Evolutionary conservation across 2,888 invertebrate species (phyloP), one percentile per base, ranked within the genome.

Genomic region (Stenurella melanura): DNA sequence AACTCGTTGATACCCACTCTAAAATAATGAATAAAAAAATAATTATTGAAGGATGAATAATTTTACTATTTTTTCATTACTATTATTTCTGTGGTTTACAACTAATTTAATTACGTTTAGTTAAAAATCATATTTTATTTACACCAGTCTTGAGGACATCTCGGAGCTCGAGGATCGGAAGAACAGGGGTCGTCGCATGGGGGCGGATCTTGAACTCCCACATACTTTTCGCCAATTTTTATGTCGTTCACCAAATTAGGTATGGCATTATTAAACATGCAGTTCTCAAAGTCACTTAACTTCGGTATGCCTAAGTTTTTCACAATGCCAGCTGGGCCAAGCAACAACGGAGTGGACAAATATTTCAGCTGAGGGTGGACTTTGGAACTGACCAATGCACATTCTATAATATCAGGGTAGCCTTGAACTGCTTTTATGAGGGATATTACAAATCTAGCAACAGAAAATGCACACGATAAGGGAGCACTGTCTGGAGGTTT

Each of bases 381-480:
- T 21, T 84, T 84, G 5, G 88, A 88, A 54, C 82, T 83, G 12
- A 90, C 89, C 73, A 83, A 89, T 12, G 89, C 87, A 76, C 86
- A 87, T 81, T 89, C 89, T 4, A 88, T 77, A 6, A 90, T 82
- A 64, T 88, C 85, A 11, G 83, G 74, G 78, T 86, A 84, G 21
- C 90, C 90, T 78, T 85, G 82, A 6, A 89, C 75, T 4, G 86
- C 94, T 83, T 92, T 91, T 11, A 93, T 88, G 67, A 93, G 82
- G 0, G 93, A 92, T 82, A 91, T 89, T 17, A 92, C 90, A 86
- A 94, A 94, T 81, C 92, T 88, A 11, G 93, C 92, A 26, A 91
- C 92, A 50, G 93, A 93, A 84, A 91, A 93, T 0, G 94, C 93
- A 90, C 92, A 92, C 0, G 93, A 92, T 70, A 94, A 88, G 17